Evolutionary conservation across 2,797 vertebrate genomes (phyloP).

Genomic region (Anas acuta): DNA sequence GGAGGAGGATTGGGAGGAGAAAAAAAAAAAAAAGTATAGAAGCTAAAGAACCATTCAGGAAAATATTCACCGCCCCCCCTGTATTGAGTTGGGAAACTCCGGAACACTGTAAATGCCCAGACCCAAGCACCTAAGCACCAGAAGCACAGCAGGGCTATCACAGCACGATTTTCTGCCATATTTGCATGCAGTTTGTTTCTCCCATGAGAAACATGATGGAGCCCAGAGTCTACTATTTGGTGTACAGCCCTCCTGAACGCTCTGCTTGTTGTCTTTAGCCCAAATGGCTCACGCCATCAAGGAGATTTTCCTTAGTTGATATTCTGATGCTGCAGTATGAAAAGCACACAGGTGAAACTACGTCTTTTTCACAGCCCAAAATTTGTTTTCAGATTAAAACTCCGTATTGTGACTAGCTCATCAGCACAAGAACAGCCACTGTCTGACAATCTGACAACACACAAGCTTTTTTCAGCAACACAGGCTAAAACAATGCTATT

Average conservation of each 20-base stretch:
- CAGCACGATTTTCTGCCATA: not conserved
- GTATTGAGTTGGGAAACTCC: not conserved
- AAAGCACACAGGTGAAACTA: not conserved
- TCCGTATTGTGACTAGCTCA: fast-evolving
- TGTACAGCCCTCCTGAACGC: fast-evolving
- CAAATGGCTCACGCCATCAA: not conserved
- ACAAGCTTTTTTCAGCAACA: not conserved
- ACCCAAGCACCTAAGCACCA: not conserved
- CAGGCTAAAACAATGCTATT: not conserved
- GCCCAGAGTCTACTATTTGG: not conserved
- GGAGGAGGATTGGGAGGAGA: fast-evolving
- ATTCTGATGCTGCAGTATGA: not conserved
- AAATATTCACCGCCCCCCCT: not conserved
- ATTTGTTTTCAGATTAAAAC: not conserved
- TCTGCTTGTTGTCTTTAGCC: not conserved
- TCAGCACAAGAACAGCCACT: not conserved
- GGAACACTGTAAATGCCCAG: not conserved
- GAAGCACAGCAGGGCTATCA: not conserved
- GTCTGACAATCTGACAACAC: fast-evolving
- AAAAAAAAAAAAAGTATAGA: not conserved
- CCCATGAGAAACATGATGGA: not conserved
- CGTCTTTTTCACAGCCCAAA: not conserved
- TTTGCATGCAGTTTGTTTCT: not conserved
- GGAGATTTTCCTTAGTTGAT: not conserved
- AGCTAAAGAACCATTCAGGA: fast-evolving